Conservation (phyloP, 2,888 invertebrate genomes). For the Macaria notata region DNA sequence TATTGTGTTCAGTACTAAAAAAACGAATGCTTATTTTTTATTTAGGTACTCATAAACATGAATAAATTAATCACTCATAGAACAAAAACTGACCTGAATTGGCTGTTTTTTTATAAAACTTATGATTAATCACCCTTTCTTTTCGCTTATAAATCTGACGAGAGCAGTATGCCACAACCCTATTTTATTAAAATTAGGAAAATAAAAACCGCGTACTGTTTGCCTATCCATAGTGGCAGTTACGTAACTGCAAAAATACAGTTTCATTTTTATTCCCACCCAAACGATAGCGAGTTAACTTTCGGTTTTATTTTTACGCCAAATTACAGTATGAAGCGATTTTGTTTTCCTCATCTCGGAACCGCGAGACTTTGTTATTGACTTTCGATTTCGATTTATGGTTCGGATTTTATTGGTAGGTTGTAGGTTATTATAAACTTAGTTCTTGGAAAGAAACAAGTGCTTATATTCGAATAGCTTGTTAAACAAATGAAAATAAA, state of each 20-base stretch:
- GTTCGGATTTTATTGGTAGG: conserved; percentile 11
- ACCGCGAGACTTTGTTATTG: conserved; percentile 40
- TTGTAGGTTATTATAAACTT: not conserved
- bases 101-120: no score
- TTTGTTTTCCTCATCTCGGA: conserved; percentile 30
- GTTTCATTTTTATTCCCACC: conserved; percentile 24
- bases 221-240: conserved; percentile 22
- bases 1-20: no score
- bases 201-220: conserved; percentile 18
- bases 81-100: no score
- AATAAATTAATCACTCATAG: no score
- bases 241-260: conserved; percentile 29
- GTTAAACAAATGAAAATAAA: no score
- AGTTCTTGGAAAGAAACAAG: no score
- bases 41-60: no score
- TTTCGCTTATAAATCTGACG: no score
- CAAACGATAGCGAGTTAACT: conserved; percentile 47
- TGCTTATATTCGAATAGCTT: no score
- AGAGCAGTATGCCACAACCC: not conserved
- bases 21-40: no score
- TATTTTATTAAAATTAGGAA: conserved; percentile 5
- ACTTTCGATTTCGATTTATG: conserved; percentile 45
- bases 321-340: conserved; percentile 40
- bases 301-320: conserved; percentile 49
- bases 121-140: no score